Conservation (phyloP, 2,113 vertebrate species). For the Ranitomeya variabilis region DNA sequence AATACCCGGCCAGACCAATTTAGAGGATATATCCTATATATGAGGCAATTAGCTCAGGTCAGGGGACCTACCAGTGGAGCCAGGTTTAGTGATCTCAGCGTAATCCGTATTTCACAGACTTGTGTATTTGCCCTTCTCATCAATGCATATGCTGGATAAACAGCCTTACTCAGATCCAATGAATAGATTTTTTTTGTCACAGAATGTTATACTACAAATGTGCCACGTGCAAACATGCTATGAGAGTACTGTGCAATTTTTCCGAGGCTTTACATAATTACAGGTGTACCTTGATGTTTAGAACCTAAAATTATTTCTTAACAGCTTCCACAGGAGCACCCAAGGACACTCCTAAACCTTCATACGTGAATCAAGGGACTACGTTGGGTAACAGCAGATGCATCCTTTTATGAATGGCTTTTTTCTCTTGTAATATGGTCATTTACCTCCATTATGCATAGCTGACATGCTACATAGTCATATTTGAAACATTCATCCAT, state of each 20-base stretch:
- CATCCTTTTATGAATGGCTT: conserved; percentile 49
- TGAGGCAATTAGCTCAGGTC: too few relatives aligned
- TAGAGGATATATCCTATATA: too few relatives aligned
- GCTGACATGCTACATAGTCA: conserved; percentile 41
- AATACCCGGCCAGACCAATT: too few relatives aligned
- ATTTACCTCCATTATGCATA: conserved; percentile 53
- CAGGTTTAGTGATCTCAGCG: too few relatives aligned
- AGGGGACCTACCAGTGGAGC: too few relatives aligned
- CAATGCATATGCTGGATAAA: not conserved
- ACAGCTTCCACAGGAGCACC: conserved; percentile 55
- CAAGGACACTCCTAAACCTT: conserved; percentile 36
- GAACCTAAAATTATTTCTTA: conserved; percentile 48
- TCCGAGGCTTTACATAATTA: not conserved
- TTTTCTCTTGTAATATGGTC: conserved; percentile 37
- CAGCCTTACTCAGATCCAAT: not conserved
- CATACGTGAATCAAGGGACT: conserved; percentile 50
- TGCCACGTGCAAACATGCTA: not conserved
- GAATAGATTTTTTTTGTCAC: not conserved
- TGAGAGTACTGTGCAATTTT: not conserved
- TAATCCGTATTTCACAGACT: too few relatives aligned
- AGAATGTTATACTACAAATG: not conserved
- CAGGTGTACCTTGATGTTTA: conserved; percentile 5
- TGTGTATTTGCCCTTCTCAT: too few relatives aligned
- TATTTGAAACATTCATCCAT: not conserved
- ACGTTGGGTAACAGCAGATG: conserved; percentile 51